Evolutionary conservation across 2,113 vertebrate species (phyloP), one percentile per base, ranked within the genome.

Genomic region (Siniperca chuatsi): DNA sequence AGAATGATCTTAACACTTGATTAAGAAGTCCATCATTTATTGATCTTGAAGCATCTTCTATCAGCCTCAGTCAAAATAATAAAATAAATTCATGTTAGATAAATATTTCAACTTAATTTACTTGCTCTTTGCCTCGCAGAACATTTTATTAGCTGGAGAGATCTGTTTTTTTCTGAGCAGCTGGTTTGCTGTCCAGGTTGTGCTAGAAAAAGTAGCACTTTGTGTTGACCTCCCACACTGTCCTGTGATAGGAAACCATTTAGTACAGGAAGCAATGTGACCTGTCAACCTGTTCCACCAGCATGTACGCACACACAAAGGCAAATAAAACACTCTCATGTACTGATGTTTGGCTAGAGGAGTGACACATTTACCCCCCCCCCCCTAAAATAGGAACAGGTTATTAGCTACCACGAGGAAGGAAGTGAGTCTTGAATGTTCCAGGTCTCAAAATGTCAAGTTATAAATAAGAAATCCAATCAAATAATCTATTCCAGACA

Each of bases 231-330:
- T 85, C 54, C 15, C n/a, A n/a, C 23, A 40, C 69, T 60, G 52
- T 35, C 33, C 79, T 78, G 58, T 52, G 75, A 87, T 84, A 79
- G 62, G 65, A 88, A 84, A 89, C 81, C 89, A 88, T 85, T 93
- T 79, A 87, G 81, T 61, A 62, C 74, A 87, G 90, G 77, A 87
- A 84, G 84, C 74, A 44, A 29, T 66, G 33, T 70, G 76, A 77
- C 84, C 89, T 86, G 75, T 79, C 77, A 79, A 69, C 81, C 64
- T 44, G 62, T 54, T 75, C 37, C 46, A 65, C 25, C 42, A 42
- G 21, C 8, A 12, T 55, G 40, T 76, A 66, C n/a, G 23, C 78
- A 74, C 23, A 29, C 35, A 84, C 54, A 58, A 29, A 70, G 35
- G 62, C 61, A 86, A 73, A 85, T 64, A 82, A 83, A 78, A 76